A percentile compares a stretch with the other conserved stretches of the same genome.
Conservation (phyloP, 2,888 invertebrate species). For the Phytoseiulus persimilis region DNA sequence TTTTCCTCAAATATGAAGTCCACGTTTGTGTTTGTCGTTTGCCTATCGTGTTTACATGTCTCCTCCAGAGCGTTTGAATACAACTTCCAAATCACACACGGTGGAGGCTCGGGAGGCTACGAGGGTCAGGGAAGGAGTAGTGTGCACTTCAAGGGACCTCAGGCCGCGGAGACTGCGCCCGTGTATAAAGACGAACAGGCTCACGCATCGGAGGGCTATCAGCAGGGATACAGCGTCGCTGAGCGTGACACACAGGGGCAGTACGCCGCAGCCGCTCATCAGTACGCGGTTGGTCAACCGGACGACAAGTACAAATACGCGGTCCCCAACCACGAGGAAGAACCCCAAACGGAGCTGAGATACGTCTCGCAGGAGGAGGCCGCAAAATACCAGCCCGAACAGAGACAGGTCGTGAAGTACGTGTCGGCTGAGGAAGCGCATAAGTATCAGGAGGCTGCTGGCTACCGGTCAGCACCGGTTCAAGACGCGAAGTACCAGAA, state of each 20-base stretch:
- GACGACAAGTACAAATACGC: conserved; percentile 26
- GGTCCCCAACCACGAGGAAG: neutral
- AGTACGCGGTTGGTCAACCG: conserved; percentile 22
- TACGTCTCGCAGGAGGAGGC: conserved; percentile 11
- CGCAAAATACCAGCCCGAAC: conserved; percentile 14
- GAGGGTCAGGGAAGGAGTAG: conserved; percentile 23
- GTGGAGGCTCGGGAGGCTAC: neutral
- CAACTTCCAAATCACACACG: conserved; percentile 29
- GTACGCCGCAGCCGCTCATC: neutral
- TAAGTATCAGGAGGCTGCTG: conserved; percentile 1
- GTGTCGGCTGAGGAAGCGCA: conserved; percentile 7
- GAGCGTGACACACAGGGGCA: neutral
- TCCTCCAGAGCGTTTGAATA: neutral
- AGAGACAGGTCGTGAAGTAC: conserved; percentile 11
- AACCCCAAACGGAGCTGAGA: conserved; percentile 18
- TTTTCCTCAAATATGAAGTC: neutral
- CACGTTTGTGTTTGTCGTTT: neutral
- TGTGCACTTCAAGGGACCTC: conserved; percentile 15
- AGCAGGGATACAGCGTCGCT: conserved; percentile 6
- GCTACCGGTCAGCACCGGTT: neutral
- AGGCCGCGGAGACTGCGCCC: neutral
- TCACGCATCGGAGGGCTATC: conserved; percentile 26
- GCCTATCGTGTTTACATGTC: neutral
- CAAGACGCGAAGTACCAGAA: conserved; percentile 7
- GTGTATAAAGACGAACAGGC: conserved; percentile 17